Evolutionary conservation across 2,888 invertebrate species (phyloP).

Genomic region (Psylliodes chrysocephalus): DNA sequence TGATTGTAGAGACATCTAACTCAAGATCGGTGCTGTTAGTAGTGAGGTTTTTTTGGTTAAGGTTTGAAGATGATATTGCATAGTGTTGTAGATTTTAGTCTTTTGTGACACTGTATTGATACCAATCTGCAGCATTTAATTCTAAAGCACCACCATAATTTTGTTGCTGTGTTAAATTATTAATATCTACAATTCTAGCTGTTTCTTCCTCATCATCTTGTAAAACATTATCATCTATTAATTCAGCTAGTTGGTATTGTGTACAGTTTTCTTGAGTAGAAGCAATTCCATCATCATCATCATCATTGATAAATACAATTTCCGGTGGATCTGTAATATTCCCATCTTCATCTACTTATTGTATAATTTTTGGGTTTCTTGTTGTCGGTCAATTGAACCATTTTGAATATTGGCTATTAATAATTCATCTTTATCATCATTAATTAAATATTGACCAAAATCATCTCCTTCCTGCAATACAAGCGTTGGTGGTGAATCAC

Average conservation of each 20-base stretch:
- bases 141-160: slow-evolving; percentile 12
- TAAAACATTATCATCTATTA: slow-evolving; percentile 3
- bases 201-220: not conserved
- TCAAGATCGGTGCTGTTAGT: not conserved
- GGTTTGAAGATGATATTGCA: not conserved
- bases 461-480: slow-evolving; percentile 48
- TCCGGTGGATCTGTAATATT: slow-evolving; percentile 38
- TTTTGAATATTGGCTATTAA: slow-evolving; percentile 39
- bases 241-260: slow-evolving; percentile 37
- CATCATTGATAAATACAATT: slow-evolving; percentile 43
- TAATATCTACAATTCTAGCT: slow-evolving; percentile 29
- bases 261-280: slow-evolving; percentile 40
- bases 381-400: slow-evolving; percentile 22
- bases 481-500: slow-evolving; percentile 39
- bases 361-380: slow-evolving; percentile 37
- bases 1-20: slow-evolving; percentile 45
- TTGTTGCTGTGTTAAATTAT: slow-evolving; percentile 31
- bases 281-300: slow-evolving; percentile 32
- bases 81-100: slow-evolving; percentile 32
- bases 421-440: slow-evolving; percentile 44
- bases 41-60: too few relatives aligned
- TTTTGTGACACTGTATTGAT: slow-evolving; percentile 45
- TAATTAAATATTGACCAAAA: slow-evolving; percentile 47
- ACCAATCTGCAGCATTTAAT: slow-evolving; percentile 25
- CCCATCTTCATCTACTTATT: slow-evolving; percentile 43